These are phyloP conservation scores for Aratinga solstitialis DNA, from an alignment of 2,797 vertebrate genomes.

Conservation along the genomic window DNA sequence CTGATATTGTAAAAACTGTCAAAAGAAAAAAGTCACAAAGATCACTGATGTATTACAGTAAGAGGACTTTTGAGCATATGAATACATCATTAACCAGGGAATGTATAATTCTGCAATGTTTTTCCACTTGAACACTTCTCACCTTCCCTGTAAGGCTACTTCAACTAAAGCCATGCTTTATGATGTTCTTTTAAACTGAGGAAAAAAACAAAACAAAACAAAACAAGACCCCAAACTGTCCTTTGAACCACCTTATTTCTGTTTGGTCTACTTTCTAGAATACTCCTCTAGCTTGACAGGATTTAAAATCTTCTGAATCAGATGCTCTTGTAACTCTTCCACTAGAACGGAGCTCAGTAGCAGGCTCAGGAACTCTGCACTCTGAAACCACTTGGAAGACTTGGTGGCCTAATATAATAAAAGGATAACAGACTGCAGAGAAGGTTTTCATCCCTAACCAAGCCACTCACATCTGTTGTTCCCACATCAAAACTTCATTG, in stretches of 20 bases:
- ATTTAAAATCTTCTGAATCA: background rate
- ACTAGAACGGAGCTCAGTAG: background rate
- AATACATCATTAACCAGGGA: background rate
- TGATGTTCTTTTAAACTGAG: background rate
- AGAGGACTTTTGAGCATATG: background rate
- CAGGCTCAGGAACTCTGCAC: background rate
- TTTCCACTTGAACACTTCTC: background rate
- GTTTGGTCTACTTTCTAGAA: background rate
- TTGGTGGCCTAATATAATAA: background rate
- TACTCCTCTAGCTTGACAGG: background rate
- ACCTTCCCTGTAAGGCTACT: background rate
- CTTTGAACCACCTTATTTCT: background rate
- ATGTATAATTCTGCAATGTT: background rate
- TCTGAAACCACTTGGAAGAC: background rate
- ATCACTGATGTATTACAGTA: background rate
- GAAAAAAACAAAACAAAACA: background rate
- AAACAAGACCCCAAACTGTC: background rate
- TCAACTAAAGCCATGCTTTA: background rate
- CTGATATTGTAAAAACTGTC: background rate
- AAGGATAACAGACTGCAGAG: background rate
- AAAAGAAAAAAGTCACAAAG: background rate
- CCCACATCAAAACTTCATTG: rapidly evolving
- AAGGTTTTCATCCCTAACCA: background rate
- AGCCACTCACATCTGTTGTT: background rate
- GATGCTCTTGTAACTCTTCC: background rate